phyloP scores from a whole-genome alignment of 2,113 vertebrate genomes.

The Menidia beryllina region DNA sequence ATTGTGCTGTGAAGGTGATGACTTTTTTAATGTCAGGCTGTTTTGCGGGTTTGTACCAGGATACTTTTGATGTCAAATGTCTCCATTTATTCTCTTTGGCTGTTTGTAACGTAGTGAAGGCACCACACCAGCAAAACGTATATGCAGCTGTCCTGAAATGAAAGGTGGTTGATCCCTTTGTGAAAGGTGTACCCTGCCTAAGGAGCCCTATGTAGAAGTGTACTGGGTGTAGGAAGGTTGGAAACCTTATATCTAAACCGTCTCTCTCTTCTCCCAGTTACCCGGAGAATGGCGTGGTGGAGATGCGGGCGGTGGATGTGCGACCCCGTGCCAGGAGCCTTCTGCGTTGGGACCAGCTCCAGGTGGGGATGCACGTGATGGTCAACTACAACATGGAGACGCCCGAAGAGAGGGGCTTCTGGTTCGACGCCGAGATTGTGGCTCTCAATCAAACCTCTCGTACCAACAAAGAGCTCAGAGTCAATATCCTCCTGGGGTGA shows the following conservation, averaged over 20 bases:
- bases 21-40: slow-evolving; percentile 2
- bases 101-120: not conserved
- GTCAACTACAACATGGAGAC: slow-evolving; percentile 97
- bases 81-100: not conserved
- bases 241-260: not conserved
- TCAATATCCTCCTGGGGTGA: slow-evolving; percentile 96
- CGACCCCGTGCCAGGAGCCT: slow-evolving; percentile 91
- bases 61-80: not conserved
- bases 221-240: not conserved
- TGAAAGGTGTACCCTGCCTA: too few relatives aligned
- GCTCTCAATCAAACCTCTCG: slow-evolving; percentile 90
- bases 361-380: slow-evolving; percentile 90
- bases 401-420: slow-evolving; percentile 95
- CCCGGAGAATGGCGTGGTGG: slow-evolving; percentile 93
- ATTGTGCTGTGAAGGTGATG: not conserved
- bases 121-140: not conserved
- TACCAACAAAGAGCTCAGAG: slow-evolving; percentile 95
- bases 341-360: slow-evolving; percentile 90
- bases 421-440: slow-evolving; percentile 95
- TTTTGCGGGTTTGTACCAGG: not conserved
- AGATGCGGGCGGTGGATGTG: slow-evolving; percentile 87
- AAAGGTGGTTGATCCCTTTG: not conserved
- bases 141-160: not conserved
- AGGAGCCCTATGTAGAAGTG: not conserved
- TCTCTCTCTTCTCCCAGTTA: slow-evolving; percentile 80